A percentile compares a stretch with the other conserved stretches of the same genome.
Conservation (phyloP, 30 jellyfish, hydroid and myxozoan species). For the Turritopsis dohrnii region DNA sequence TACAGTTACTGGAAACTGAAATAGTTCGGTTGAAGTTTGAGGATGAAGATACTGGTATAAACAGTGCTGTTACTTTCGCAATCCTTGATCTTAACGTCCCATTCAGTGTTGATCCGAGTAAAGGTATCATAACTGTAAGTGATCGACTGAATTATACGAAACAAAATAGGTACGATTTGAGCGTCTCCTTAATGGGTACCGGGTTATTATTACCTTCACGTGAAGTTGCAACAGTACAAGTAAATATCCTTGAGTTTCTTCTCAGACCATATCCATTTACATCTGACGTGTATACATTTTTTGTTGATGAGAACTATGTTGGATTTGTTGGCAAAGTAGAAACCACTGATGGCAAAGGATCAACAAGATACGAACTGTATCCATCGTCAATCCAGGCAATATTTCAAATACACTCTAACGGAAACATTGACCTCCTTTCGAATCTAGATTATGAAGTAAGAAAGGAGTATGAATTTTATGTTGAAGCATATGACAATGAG, state of each 20-base stretch:
- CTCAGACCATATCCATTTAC: background rate
- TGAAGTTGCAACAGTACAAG: conserved; percentile 44
- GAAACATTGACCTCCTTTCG: background rate
- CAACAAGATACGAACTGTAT: background rate
- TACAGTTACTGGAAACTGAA: background rate
- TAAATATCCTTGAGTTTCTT: background rate
- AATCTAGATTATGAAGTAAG: conserved; percentile 2
- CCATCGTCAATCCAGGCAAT: background rate
- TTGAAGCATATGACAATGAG: background rate
- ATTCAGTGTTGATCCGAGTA: background rate
- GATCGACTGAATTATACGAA: background rate
- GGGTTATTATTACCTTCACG: conserved; percentile 49
- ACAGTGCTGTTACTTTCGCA: conserved; percentile 39
- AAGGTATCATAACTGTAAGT: conserved; percentile 10
- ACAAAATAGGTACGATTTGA: background rate
- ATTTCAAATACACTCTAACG: background rate
- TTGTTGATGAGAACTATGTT: conserved; percentile 7
- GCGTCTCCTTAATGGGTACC: conserved; percentile 39
- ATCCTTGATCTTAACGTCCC: conserved; percentile 33
- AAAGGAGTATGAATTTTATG: background rate
- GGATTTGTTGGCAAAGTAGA: background rate
- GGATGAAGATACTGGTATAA: conserved; percentile 44
- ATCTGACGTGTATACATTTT: background rate
- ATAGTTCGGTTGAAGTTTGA: conserved; percentile 23
- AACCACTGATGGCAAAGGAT: background rate